Conservation (phyloP, 1,140 invertebrate species). For the Pseudoatta argentina region DNA sequence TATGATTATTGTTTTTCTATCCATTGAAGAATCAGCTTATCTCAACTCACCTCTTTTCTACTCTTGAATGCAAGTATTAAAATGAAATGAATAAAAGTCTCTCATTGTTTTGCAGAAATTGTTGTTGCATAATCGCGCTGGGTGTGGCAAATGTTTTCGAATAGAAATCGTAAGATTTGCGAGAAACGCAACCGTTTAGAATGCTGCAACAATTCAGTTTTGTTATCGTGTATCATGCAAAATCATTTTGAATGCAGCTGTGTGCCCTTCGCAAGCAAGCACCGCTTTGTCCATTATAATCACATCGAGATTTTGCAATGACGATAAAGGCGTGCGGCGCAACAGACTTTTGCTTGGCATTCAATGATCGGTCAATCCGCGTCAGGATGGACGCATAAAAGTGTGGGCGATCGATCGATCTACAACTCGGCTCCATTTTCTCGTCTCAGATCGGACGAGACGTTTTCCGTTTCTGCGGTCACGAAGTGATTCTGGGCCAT, state of each 20-base stretch:
- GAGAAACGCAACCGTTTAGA: slow-evolving; percentile 38
- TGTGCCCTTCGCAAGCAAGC: slow-evolving; percentile 28
- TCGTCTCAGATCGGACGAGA: slow-evolving; percentile 77
- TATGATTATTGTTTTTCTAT: neutral
- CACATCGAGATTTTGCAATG: slow-evolving; percentile 47
- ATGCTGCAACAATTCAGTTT: slow-evolving; percentile 52
- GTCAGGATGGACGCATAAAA: slow-evolving; percentile 56
- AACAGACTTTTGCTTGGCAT: slow-evolving; percentile 37
- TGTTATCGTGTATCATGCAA: slow-evolving; percentile 44
- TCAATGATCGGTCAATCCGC: slow-evolving; percentile 61
- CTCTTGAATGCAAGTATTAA: slow-evolving; percentile 17
- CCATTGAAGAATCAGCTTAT: neutral
- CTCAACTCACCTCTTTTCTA: neutral
- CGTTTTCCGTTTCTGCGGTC: slow-evolving; percentile 84
- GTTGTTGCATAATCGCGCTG: slow-evolving; percentile 42
- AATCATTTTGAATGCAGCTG: slow-evolving; percentile 38
- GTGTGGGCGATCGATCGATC: slow-evolving; percentile 70
- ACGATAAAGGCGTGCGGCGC: slow-evolving; percentile 23
- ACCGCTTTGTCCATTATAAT: slow-evolving; percentile 59
- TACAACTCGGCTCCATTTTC: slow-evolving; percentile 69
- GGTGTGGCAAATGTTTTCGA: slow-evolving; percentile 40
- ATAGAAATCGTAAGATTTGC: slow-evolving; percentile 47
- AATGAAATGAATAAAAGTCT: slow-evolving; percentile 28
- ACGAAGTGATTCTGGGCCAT: slow-evolving; percentile 82
- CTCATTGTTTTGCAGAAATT: slow-evolving; percentile 46